These are phyloP conservation scores for Pluvianellus socialis DNA, from an alignment of 2,113 vertebrate species.

Conservation along the genomic window DNA sequence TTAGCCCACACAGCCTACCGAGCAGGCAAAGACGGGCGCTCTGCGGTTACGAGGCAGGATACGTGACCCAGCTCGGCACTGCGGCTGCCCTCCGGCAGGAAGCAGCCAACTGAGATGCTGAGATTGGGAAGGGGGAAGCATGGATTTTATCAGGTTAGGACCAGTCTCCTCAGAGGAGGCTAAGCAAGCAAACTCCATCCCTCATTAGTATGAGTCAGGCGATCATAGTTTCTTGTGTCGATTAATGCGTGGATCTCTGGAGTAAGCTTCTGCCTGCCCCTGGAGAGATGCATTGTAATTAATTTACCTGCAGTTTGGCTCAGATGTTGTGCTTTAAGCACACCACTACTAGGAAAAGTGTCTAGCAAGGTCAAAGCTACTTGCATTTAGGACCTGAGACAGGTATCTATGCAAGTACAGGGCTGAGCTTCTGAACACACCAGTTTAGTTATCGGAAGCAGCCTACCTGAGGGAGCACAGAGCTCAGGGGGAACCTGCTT, in stretches of 20 bases:
- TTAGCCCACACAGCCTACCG: neutral
- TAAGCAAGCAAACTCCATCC: conserved; percentile 30
- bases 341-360: neutral
- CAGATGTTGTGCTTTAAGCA: neutral
- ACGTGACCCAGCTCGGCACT: accelerated
- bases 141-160: neutral
- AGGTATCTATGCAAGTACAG: neutral
- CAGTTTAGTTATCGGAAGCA: neutral
- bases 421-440: neutral
- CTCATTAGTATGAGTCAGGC: neutral
- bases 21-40: neutral
- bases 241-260: neutral
- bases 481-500: neutral
- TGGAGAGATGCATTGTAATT: neutral
- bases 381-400: neutral
- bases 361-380: neutral
- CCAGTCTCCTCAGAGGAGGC: neutral
- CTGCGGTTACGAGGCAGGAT: accelerated
- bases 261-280: neutral
- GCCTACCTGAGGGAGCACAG: neutral
- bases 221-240: neutral
- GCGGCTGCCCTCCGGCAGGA: neutral
- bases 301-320: neutral
- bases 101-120: neutral
- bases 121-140: neutral